These are phyloP conservation scores for Morinoia aosen DNA, from an alignment of 2,888 invertebrate species.

Conservation along the genomic window DNA sequence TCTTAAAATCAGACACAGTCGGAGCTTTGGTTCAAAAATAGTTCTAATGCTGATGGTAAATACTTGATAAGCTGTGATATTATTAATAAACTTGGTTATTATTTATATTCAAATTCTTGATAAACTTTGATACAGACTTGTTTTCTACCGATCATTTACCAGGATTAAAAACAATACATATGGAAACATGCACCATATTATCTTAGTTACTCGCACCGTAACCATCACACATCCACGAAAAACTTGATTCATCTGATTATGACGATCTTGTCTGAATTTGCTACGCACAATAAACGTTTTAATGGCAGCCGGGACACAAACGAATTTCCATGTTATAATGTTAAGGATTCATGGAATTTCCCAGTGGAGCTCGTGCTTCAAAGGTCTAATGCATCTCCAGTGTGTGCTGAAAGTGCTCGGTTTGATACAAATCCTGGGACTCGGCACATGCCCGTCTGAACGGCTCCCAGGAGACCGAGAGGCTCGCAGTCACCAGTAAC, in stretches of 20 bases:
- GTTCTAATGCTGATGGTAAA: no score
- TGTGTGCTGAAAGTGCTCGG: constrained; percentile 46
- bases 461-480: not conserved
- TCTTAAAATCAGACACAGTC: no score
- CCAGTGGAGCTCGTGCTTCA: constrained; percentile 50
- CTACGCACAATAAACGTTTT: constrained; percentile 16
- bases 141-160: not conserved
- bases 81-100: no score
- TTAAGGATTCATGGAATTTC: constrained; percentile 48
- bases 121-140: not conserved
- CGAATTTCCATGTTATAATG: constrained; percentile 37
- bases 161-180: not conserved
- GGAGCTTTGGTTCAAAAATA: no score
- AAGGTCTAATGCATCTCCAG: constrained; percentile 42
- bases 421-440: constrained; percentile 48
- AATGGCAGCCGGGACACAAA: constrained; percentile 20
- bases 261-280: not conserved
- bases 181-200: not conserved
- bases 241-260: not conserved
- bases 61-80: no score
- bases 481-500: constrained; percentile 41
- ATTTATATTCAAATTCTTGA: no score
- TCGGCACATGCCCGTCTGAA: constrained; percentile 37
- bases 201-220: not conserved
- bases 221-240: not conserved